Conservation (phyloP, 1,140 invertebrate genomes). For the Eueides isabella region DNA sequence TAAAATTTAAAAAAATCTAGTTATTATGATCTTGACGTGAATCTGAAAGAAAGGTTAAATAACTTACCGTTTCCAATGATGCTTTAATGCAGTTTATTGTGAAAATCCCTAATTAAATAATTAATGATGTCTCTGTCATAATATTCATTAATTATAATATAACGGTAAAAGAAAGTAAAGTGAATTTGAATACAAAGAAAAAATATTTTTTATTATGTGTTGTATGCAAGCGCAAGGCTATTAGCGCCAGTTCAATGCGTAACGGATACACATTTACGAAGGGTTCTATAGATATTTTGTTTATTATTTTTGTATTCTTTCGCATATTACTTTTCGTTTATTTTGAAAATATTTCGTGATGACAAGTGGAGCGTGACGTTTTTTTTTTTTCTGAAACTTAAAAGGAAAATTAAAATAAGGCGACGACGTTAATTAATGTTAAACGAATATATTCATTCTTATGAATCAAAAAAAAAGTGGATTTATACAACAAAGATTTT, state of each 20-base stretch:
- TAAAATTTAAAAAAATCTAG: too few relatives aligned
- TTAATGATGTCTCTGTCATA: not conserved
- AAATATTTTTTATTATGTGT: not conserved
- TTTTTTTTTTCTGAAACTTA: too few relatives aligned
- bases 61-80: not conserved
- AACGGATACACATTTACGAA: conserved; percentile 2
- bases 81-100: too few relatives aligned
- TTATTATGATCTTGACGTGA: too few relatives aligned
- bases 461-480: too few relatives aligned
- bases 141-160: conserved; percentile 3
- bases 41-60: too few relatives aligned
- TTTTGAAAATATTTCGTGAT: too few relatives aligned
- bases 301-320: not conserved
- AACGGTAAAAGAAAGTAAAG: conserved; percentile 7
- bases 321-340: not conserved
- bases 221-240: conserved; percentile 6
- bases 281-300: conserved; percentile 10
- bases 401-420: too few relatives aligned
- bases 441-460: too few relatives aligned
- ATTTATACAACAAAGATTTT: too few relatives aligned
- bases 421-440: too few relatives aligned
- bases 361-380: too few relatives aligned
- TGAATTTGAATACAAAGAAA: conserved; percentile 7
- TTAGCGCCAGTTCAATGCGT: conserved; percentile 7
- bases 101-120: not conserved